Evolutionary conservation across 2,113 vertebrate genomes (phyloP).

Genomic region (Cyprinodon variegatus): DNA sequence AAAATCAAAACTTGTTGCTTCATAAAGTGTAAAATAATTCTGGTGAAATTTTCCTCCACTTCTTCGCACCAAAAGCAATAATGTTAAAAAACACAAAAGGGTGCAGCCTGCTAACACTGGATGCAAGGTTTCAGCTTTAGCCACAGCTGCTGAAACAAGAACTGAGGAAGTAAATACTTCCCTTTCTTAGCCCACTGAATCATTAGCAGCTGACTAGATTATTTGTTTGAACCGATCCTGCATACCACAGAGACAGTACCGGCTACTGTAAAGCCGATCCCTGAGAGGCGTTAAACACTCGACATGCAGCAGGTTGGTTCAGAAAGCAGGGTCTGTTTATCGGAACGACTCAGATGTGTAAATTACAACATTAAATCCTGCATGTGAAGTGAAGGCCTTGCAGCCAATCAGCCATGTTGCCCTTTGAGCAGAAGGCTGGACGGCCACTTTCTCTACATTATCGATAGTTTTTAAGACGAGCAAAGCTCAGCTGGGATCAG

Average conservation of each 20-base stretch:
- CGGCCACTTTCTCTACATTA: no score
- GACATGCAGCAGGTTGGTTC: neutral
- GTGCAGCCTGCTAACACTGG: neutral
- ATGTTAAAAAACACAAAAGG: no score
- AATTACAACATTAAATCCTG: neutral
- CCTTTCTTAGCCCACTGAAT: slow-evolving; percentile 48
- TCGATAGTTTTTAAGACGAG: neutral
- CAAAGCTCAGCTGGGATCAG: slow-evolving; percentile 3
- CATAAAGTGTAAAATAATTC: neutral
- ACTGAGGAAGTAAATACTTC: slow-evolving; percentile 62
- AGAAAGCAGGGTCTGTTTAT: neutral
- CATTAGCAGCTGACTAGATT: slow-evolving; percentile 48
- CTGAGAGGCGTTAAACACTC: neutral
- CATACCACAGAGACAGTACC: neutral
- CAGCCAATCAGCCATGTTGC: neutral
- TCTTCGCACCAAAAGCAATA: neutral
- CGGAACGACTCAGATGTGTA: neutral
- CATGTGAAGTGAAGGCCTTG: neutral
- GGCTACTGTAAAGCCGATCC: neutral
- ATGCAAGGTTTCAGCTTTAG: slow-evolving; percentile 15
- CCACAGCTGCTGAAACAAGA: slow-evolving; percentile 45
- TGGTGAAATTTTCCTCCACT: neutral
- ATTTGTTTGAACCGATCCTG: slow-evolving; percentile 6
- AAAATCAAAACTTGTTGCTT: neutral
- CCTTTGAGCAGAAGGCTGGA: neutral